Base-by-base conservation (phyloP, 2,888 invertebrate genomes). In the Cataglyphis livida region DNA sequence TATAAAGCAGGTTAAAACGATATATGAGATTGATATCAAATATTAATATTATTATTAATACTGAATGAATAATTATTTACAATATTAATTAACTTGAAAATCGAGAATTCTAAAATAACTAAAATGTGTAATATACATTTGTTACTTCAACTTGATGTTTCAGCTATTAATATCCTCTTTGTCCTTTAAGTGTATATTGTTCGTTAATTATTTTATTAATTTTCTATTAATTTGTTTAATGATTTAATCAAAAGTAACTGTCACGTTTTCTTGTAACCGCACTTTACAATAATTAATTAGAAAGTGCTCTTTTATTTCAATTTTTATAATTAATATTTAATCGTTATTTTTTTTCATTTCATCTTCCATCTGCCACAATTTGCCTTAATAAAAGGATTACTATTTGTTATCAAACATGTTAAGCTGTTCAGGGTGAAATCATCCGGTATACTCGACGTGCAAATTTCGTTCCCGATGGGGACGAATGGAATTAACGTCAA, bases 401-500 rank as follows among this genome's bases (percentile, higher is more conserved):
- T 61, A 64, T 62, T 21, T 35, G 21, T 28, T 38, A 38, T 44
- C 64, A 82, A 75, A 76, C 74, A 54, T 59, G 35, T 65, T 66
- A 61, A 76, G 25, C 59, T 51, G 76, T 76, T 76, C 73, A 28
- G 28, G 59, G 59, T 61, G 76, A 76, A 82, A 82, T 82, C 48
- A 76, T 68, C 48, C 28, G 61, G 59, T 82, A 65, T 65, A 65
- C 41, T 51, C 41, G 74, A 54, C 59, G 75, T 76, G 76, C 51
- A 66, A 76, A 76, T 81, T 71, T 81, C 75, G 38, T 81, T 74
- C 64, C 57, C n/a, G 59, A 65, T 71, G 78, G 73, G 76, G 73
- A 84, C 35, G 89, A 89, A 81, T 75, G 74, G 84, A 86, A 89
- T 89, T 88, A 89, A 87, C 85, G 85, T 74, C 74, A 85, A 89